A percentile compares a stretch with the other conserved stretches of the same genome.
Evolutionary conservation across 2,888 invertebrate species (phyloP).

Genomic region (Drosophila meridiana): DNA sequence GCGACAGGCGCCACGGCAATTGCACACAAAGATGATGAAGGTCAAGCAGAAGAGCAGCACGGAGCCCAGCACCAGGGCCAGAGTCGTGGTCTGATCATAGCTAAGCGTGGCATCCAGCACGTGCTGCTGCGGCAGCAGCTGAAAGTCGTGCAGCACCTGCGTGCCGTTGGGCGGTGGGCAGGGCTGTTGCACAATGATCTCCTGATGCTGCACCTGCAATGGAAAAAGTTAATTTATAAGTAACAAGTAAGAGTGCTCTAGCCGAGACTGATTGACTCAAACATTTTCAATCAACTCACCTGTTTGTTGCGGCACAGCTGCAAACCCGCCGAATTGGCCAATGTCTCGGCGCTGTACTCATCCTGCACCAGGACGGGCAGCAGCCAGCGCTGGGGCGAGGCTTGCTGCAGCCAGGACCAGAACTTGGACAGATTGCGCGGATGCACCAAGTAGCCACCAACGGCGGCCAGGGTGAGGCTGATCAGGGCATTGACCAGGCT

Average conservation of each 20-base stretch:
- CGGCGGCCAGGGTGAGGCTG: conserved; percentile 87
- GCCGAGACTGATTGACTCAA: too few relatives aligned
- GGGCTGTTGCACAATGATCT: conserved; percentile 93
- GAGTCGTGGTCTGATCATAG: conserved; percentile 87
- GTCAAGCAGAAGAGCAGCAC: conserved; percentile 87
- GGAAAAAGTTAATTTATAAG: not conserved
- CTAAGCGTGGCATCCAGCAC: conserved; percentile 86
- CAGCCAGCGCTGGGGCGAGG: conserved; percentile 91
- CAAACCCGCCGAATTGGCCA: conserved; percentile 86
- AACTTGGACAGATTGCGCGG: conserved; percentile 88
- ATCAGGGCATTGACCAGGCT: conserved; percentile 87
- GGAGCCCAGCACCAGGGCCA: conserved; percentile 88
- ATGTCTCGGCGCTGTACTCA: conserved; percentile 89
- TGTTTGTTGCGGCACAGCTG: conserved; percentile 90
- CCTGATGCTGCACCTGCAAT: conserved; percentile 91
- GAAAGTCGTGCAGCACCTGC: conserved; percentile 87
- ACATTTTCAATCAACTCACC: conserved; percentile 83
- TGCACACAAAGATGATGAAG: conserved; percentile 87
- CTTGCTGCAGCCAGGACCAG: conserved; percentile 88
- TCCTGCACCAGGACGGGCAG: conserved; percentile 88
- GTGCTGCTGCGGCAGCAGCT: conserved; percentile 86
- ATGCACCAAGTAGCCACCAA: conserved; percentile 90
- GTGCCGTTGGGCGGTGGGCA: conserved; percentile 93
- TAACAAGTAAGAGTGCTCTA: too few relatives aligned
- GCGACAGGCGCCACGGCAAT: conserved; percentile 85